phyloP scores from a whole-genome alignment of 2,113 vertebrate genomes.

The Gracilinanus agilis region DNA sequence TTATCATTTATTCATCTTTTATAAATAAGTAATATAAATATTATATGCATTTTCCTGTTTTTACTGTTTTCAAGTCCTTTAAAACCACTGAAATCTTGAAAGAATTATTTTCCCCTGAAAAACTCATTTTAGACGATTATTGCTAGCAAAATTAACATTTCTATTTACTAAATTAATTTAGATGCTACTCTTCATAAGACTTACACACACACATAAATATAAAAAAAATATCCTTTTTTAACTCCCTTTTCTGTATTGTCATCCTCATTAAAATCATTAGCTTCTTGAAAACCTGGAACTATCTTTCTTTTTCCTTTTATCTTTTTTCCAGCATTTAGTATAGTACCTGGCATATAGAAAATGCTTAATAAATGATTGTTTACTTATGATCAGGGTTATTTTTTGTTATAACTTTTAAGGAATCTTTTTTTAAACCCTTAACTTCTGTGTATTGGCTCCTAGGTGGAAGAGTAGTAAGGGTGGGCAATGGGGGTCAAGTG shows the following conservation, averaged over 20 bases:
- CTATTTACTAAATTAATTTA: background rate
- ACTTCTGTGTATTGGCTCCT: too few species aligned
- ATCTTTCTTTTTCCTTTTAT: background rate
- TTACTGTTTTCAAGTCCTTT: background rate
- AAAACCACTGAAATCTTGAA: background rate
- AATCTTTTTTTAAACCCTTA: too few species aligned
- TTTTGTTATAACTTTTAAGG: background rate
- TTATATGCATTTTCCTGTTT: background rate
- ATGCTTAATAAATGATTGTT: background rate
- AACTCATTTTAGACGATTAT: background rate
- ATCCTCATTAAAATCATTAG: background rate
- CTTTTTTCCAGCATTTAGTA: background rate
- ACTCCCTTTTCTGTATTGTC: background rate
- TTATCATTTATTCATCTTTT: background rate
- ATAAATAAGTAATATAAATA: background rate
- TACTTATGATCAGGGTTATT: background rate
- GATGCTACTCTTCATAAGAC: background rate
- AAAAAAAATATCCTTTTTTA: background rate
- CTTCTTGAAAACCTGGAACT: background rate
- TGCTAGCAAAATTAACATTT: background rate
- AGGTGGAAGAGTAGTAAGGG: too few species aligned
- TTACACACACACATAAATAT: background rate
- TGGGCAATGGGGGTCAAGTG: too few species aligned
- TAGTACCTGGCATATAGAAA: background rate
- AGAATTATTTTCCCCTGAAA: background rate